Percentiles rank a stretch among this genome's conserved stretches.
phyloP scores from a whole-genome alignment of 2,113 vertebrate genomes.

The Dendrocopos noguchii region DNA sequence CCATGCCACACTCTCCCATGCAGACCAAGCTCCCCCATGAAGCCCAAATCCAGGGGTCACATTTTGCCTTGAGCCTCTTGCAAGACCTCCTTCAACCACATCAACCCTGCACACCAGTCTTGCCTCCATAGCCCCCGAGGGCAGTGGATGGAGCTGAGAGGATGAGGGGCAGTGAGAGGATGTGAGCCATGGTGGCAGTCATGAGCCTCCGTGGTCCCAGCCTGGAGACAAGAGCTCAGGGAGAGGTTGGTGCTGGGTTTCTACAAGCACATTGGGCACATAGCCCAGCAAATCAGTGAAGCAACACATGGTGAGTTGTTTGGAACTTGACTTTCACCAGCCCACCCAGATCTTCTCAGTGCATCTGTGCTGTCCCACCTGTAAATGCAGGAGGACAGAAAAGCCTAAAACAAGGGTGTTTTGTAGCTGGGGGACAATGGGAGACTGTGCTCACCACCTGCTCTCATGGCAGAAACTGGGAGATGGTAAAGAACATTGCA shows the following conservation, averaged over 20 bases:
- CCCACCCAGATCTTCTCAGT: neutral
- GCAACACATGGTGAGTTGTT: no score
- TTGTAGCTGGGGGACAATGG: neutral
- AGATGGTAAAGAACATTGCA: neutral
- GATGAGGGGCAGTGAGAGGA: neutral
- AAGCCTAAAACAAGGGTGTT: neutral
- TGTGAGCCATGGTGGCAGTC: no score
- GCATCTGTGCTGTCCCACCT: neutral
- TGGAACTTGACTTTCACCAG: neutral
- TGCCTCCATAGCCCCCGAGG: neutral
- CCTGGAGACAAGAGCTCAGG: neutral
- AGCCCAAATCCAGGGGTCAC: neutral
- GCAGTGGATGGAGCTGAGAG: neutral
- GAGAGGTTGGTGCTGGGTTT: accelerated
- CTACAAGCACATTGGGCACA: neutral
- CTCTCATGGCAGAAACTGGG: neutral
- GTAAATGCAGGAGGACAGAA: neutral
- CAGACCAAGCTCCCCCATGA: neutral
- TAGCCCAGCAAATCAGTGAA: neutral
- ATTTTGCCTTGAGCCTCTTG: neutral
- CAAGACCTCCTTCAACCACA: accelerated
- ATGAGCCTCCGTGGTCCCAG: accelerated
- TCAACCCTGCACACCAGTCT: accelerated
- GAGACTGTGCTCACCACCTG: no score
- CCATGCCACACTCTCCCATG: no score